Evolutionary conservation across 2,888 invertebrate genomes (phyloP).

Genomic region (Drosophila fulvimacula): DNA sequence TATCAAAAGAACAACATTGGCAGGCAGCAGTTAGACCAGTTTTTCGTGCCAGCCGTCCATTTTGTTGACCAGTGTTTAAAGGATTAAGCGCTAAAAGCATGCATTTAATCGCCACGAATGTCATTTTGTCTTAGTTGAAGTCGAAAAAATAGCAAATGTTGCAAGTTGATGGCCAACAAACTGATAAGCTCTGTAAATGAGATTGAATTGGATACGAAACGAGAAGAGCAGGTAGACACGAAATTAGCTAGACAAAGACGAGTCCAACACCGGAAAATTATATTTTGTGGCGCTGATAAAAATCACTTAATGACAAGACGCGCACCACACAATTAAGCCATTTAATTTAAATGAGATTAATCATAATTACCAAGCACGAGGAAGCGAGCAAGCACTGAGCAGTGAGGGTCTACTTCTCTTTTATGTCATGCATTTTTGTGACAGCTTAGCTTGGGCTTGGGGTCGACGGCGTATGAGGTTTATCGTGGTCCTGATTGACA

Average conservation of each 20-base stretch:
- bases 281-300: constrained; percentile 64
- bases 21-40: constrained; percentile 21
- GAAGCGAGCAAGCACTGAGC: not conserved
- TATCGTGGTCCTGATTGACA: constrained; percentile 53
- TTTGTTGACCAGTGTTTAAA: constrained; percentile 62
- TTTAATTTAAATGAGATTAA: constrained; percentile 82
- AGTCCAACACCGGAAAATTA: constrained; percentile 37
- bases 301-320: constrained; percentile 81
- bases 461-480: not conserved
- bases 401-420: constrained; percentile 4
- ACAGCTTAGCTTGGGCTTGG: constrained; percentile 17
- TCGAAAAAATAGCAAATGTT: constrained; percentile 41
- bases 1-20: constrained; percentile 3
- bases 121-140: constrained; percentile 52
- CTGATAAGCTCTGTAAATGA: constrained; percentile 30
- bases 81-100: constrained; percentile 75
- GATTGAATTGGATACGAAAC: not conserved
- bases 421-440: constrained; percentile 38
- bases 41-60: constrained; percentile 11
- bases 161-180: constrained; percentile 5
- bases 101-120: constrained; percentile 70
- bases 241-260: constrained; percentile 32
- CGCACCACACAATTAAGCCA: constrained; percentile 74
- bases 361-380: constrained; percentile 69
- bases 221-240: not conserved